Base-by-base conservation (phyloP, 2,113 vertebrate genomes). In the Meriones unguiculatus region DNA sequence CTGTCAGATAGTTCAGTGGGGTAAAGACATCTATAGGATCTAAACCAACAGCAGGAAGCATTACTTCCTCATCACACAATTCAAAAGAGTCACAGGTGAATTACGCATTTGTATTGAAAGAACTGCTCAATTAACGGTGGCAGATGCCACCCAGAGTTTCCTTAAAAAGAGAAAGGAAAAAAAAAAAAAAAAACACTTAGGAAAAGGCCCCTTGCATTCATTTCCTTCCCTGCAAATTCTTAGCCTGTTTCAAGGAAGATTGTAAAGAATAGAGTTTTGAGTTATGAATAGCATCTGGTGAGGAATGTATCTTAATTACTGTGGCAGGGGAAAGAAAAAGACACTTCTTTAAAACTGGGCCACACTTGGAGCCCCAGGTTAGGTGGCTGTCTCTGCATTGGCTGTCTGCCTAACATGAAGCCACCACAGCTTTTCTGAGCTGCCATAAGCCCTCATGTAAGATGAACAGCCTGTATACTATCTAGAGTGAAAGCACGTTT, bases 31-130 rank as follows among this genome's bases (percentile, higher is more conserved):
- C 97, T 89, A 93, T 95, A 91, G 3, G 81, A 96, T 97, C 97
- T 95, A 89, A 97, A 93, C 46, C 65, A 97, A 93, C 97, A 96
- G 96, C 93, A 92, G 97, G 98, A 97, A 96, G 67, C 93, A 80
- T 91, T 76, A 90, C 96, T 98, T 97, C 96, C 97, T 97, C 96
- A 62, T 93, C 96, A 92, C 87, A 82, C 89, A 94, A 94, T 96
- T 97, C 95, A 95, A 93, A 96, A 90, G 94, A 97, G 78, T 97
- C 91, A 81, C 96, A 96, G 93, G 98, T 97, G 97, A 98, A 94
- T 94, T 97, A 96, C 94, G 92, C 97, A 90, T 96, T 96, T 69
- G 96, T 88, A 96, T 97, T 97, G 93, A 96, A 78, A 91, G 87
- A 95, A 81, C 87, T 24, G 95, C 93, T 94, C 95, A 88, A 77